These are phyloP conservation scores for Spodoptera picta DNA, from an alignment of 2,888 invertebrate species.

Conservation along the genomic window DNA sequence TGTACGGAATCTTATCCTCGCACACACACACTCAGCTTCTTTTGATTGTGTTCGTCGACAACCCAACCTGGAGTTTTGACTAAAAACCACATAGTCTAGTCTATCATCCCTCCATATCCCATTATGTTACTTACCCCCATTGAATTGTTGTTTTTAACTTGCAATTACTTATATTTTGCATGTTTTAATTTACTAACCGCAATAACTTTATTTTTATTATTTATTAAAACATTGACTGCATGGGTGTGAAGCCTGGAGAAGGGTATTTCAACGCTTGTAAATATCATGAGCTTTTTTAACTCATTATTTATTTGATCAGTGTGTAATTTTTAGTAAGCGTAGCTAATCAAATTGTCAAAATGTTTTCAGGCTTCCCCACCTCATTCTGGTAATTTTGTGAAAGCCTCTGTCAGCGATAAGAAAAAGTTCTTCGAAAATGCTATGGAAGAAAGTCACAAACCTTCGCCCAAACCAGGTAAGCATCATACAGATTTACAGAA, in stretches of 20 bases:
- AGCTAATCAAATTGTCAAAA: conserved; percentile 41
- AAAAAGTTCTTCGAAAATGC: conserved; percentile 98
- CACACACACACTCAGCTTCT: conserved; percentile 81
- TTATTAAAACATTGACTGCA: conserved; percentile 80
- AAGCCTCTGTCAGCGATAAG: conserved; percentile 97
- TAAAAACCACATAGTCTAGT: conserved; percentile 71
- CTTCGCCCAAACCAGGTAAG: conserved; percentile 94
- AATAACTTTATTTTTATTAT: conserved; percentile 71
- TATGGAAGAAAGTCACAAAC: conserved; percentile 97
- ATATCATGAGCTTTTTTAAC: conserved; percentile 82
- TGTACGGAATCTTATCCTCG: conserved; percentile 83
- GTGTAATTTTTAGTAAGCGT: conserved; percentile 30
- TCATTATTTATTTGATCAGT: conserved; percentile 63
- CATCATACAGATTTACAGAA: background rate
- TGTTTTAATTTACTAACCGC: conserved; percentile 76
- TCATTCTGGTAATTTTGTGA: conserved; percentile 92
- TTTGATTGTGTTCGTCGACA: conserved; percentile 88
- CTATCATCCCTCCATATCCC: conserved; percentile 76
- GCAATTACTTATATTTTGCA: conserved; percentile 86
- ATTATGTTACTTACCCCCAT: conserved; percentile 76
- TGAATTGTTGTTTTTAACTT: conserved; percentile 75
- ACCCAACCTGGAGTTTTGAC: conserved; percentile 74
- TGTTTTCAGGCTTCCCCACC: conserved; percentile 89
- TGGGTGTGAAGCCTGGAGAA: conserved; percentile 83
- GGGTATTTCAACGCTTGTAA: conserved; percentile 82